Conservation (phyloP, 2,113 vertebrate genomes). For the Petaurus breviceps region DNA sequence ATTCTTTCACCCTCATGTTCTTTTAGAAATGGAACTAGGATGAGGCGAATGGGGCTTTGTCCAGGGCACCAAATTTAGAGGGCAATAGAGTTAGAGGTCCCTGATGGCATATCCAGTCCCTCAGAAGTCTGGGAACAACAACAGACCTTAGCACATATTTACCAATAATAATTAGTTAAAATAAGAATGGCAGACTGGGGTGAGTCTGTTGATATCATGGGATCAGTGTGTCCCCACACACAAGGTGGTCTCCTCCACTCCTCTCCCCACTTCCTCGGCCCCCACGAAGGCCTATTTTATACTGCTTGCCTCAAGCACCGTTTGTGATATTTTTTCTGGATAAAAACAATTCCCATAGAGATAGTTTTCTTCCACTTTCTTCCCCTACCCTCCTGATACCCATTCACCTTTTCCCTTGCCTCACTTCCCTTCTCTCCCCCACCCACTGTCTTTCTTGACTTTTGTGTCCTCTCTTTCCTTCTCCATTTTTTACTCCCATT, state of each 20-base stretch:
- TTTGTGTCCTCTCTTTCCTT: background rate
- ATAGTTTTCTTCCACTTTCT: background rate
- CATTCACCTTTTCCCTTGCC: background rate
- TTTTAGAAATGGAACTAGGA: background rate
- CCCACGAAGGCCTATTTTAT: background rate
- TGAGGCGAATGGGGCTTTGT: background rate
- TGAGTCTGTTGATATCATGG: background rate
- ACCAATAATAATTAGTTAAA: background rate
- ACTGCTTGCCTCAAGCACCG: background rate
- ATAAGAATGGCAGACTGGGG: background rate
- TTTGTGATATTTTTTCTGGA: background rate
- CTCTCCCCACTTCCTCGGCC: background rate
- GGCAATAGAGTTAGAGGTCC: background rate
- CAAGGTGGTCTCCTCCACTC: background rate
- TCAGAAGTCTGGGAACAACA: background rate
- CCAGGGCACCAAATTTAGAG: background rate
- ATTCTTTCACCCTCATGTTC: background rate
- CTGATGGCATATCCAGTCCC: background rate
- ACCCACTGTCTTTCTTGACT: background rate
- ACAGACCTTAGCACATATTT: background rate
- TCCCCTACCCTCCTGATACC: background rate
- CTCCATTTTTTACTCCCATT: too few species aligned
- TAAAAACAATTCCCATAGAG: background rate
- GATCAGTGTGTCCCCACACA: background rate
- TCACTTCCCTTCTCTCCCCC: background rate